phyloP scores from a whole-genome alignment of 2,113 vertebrate genomes.

The Terrapene triunguis region DNA sequence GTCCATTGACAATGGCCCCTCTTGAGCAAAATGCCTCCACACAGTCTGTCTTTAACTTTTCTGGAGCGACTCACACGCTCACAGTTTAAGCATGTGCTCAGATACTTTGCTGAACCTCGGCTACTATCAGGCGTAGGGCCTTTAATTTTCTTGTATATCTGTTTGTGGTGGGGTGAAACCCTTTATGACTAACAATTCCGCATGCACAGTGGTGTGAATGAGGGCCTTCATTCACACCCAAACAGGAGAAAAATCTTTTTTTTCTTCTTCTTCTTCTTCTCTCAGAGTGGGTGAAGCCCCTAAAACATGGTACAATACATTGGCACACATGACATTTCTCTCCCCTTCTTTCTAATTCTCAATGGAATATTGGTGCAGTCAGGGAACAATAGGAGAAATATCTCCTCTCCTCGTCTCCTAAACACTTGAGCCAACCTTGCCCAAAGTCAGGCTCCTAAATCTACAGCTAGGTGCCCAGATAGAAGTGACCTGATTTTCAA shows the following conservation, averaged over 20 bases:
- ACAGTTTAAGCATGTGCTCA: too few relatives aligned
- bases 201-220: background rate
- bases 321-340: background rate
- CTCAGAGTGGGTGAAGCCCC: constrained; percentile 44
- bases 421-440: constrained; percentile 42
- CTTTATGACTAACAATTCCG: too few relatives aligned
- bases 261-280: background rate
- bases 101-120: too few relatives aligned
- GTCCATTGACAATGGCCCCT: too few relatives aligned
- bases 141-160: too few relatives aligned
- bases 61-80: too few relatives aligned
- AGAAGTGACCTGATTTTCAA: background rate
- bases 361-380: constrained; percentile 11
- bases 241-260: background rate
- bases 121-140: too few relatives aligned
- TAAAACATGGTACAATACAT: constrained; percentile 45
- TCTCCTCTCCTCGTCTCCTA: constrained; percentile 57
- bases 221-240: constrained; percentile 6
- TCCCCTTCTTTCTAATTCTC: constrained; percentile 14
- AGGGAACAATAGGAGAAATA: constrained; percentile 31
- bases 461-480: background rate
- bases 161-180: too few relatives aligned
- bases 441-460: background rate
- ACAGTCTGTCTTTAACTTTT: too few relatives aligned
- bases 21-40: too few relatives aligned